A percentile compares a stretch with the other conserved stretches of the same genome.
These are phyloP conservation scores for Chrysomela aeneicollis DNA, from an alignment of 2,888 invertebrate genomes.

Conservation along the genomic window DNA sequence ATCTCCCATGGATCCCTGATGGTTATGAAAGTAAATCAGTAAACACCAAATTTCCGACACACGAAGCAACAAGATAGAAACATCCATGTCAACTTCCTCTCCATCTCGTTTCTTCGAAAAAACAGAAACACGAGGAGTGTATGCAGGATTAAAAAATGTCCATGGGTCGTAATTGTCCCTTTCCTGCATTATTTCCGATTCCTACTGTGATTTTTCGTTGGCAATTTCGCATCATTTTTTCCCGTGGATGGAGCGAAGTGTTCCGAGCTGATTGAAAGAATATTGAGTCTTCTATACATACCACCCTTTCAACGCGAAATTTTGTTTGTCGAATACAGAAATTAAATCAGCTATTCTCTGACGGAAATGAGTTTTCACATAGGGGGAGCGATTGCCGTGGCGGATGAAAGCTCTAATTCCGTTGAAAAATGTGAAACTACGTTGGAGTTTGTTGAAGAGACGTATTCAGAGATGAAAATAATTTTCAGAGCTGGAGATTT, in stretches of 20 bases:
- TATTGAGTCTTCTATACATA: constrained; percentile 50
- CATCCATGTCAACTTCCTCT: constrained; percentile 17
- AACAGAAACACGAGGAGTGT: constrained; percentile 20
- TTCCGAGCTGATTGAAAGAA: constrained; percentile 60
- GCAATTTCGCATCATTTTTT: constrained; percentile 54
- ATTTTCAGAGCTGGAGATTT: neutral
- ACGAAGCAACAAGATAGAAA: constrained; percentile 6
- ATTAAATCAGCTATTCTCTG: constrained; percentile 60
- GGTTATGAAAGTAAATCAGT: too few species aligned
- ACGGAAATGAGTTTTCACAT: constrained; percentile 58
- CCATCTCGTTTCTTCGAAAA: constrained; percentile 28
- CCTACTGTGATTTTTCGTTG: constrained; percentile 50
- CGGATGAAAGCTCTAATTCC: constrained; percentile 36
- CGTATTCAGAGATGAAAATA: neutral
- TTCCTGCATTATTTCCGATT: constrained; percentile 59
- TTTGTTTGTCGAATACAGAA: constrained; percentile 59
- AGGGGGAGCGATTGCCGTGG: constrained; percentile 34
- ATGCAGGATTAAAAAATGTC: constrained; percentile 29
- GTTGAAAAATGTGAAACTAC: constrained; percentile 30
- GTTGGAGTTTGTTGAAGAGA: neutral
- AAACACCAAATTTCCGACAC: neutral
- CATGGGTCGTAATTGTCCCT: constrained; percentile 54
- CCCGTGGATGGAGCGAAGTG: constrained; percentile 53
- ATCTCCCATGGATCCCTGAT: too few species aligned
- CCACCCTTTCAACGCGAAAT: constrained; percentile 47